Percentiles rank a stretch among this genome's conserved stretches.
Conservation (phyloP, 92 coral and sea anemone species). For the Porites evermanni region DNA sequence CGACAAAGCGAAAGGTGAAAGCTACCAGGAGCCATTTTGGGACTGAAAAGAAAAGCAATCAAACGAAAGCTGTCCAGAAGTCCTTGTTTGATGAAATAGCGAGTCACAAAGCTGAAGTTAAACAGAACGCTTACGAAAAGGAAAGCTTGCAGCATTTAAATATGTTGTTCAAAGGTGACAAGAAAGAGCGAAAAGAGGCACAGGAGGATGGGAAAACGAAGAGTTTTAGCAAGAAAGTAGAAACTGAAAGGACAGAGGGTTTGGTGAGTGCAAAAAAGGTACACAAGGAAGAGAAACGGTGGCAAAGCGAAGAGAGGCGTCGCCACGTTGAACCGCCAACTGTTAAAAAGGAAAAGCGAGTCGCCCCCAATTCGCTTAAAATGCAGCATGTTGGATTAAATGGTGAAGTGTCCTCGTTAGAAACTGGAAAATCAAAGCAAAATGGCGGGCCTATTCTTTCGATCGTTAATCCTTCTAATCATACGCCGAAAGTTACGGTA, state of each 20-base stretch:
- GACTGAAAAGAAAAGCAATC: slow-evolving; percentile 36
- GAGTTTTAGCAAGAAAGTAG: neutral
- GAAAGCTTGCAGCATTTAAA: slow-evolving; percentile 91
- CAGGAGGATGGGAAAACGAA: slow-evolving; percentile 26
- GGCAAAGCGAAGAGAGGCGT: neutral
- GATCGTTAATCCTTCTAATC: slow-evolving; percentile 28
- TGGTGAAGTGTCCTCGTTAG: slow-evolving; percentile 87
- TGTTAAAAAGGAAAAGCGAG: slow-evolving; percentile 23
- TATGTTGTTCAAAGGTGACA: slow-evolving; percentile 88
- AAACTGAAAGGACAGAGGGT: slow-evolving; percentile 15
- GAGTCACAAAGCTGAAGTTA: slow-evolving; percentile 38
- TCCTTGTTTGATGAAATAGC: slow-evolving; percentile 33
- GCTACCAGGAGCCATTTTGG: slow-evolving; percentile 57
- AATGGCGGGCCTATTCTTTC: slow-evolving; percentile 50
- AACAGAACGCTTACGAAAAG: slow-evolving; percentile 80
- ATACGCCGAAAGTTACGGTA: slow-evolving; percentile 46
- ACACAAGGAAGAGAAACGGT: neutral
- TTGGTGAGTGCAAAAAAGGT: neutral
- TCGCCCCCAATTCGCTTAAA: slow-evolving; percentile 39
- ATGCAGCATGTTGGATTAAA: slow-evolving; percentile 84
- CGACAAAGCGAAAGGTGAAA: slow-evolving; percentile 76
- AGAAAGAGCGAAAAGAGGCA: slow-evolving; percentile 51
- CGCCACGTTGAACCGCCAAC: neutral
- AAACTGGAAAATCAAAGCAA: slow-evolving; percentile 47
- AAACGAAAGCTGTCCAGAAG: slow-evolving; percentile 38